Evolutionary conservation across 2,888 invertebrate species (phyloP).

Genomic region (Sericinus montela): DNA sequence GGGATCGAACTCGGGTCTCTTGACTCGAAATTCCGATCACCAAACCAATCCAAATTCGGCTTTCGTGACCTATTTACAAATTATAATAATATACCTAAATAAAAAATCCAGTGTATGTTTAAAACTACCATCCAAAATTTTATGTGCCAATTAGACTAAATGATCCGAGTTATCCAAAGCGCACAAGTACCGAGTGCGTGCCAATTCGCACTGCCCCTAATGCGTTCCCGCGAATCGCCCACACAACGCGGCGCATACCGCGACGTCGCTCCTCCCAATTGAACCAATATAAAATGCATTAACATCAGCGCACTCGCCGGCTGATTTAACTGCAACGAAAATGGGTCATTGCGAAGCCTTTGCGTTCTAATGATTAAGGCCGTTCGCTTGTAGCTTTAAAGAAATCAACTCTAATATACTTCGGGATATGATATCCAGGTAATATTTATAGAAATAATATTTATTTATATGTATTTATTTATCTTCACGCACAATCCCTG

Average conservation of each 20-base stretch:
- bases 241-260: constrained; percentile 66
- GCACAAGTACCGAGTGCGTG: constrained; percentile 37
- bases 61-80: too few species aligned
- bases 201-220: constrained; percentile 60
- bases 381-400: not conserved
- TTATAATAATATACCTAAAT: too few species aligned
- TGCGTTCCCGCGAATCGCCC: constrained; percentile 74
- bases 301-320: constrained; percentile 63
- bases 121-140: not conserved
- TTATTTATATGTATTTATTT: too few species aligned
- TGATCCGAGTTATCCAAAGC: not conserved
- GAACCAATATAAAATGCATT: constrained; percentile 80
- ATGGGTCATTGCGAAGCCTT: constrained; percentile 56
- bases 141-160: not conserved
- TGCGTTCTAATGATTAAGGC: constrained; percentile 22
- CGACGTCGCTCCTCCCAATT: constrained; percentile 73
- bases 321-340: constrained; percentile 54
- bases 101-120: too few species aligned
- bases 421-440: too few species aligned
- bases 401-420: not conserved
- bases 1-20: too few species aligned
- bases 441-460: too few species aligned
- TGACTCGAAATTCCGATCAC: too few species aligned
- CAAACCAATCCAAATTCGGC: too few species aligned
- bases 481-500: too few species aligned